A percentile compares a stretch with the other conserved stretches of the same genome.
These are phyloP conservation scores for Drosophila nigromelanica DNA, from an alignment of 1,140 invertebrate genomes.

Conservation along the genomic window DNA sequence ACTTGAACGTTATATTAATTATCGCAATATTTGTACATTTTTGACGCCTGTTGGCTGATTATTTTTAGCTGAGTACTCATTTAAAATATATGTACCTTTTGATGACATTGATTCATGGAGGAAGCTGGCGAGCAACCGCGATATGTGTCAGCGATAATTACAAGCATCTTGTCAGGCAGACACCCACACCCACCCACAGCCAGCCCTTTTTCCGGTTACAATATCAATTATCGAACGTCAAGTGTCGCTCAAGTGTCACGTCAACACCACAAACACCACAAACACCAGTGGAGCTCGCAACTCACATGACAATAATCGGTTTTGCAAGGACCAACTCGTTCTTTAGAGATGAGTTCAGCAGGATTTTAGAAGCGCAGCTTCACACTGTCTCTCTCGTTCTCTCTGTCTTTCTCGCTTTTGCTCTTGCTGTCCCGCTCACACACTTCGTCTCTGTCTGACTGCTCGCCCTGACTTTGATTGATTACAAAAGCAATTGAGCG, in stretches of 20 bases:
- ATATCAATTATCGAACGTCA: constrained; percentile 77
- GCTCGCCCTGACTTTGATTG: constrained; percentile 68
- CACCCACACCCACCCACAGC: constrained; percentile 19
- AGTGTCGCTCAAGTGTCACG: constrained; percentile 79
- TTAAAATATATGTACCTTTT: neutral
- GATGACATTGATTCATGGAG: constrained; percentile 30
- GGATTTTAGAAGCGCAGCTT: constrained; percentile 39
- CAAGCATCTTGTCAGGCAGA: constrained; percentile 47
- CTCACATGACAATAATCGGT: constrained; percentile 41
- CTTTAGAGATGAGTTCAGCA: constrained; percentile 40
- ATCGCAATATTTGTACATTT: neutral
- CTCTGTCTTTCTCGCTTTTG: neutral
- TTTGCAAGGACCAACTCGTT: constrained; percentile 16
- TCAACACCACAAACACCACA: constrained; percentile 70
- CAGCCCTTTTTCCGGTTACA: constrained; percentile 24
- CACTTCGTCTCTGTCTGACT: constrained; percentile 28
- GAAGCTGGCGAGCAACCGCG: constrained; percentile 7
- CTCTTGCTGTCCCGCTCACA: neutral
- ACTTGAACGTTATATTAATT: no score
- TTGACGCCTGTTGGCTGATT: no score
- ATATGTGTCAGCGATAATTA: constrained; percentile 68
- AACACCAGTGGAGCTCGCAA: constrained; percentile 32
- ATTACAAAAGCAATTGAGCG: constrained; percentile 78
- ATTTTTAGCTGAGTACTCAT: neutral
- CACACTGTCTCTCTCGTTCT: neutral